phyloP scores from a whole-genome alignment of 23 tunicate genomes.

The Ciona savignyi region DNA sequence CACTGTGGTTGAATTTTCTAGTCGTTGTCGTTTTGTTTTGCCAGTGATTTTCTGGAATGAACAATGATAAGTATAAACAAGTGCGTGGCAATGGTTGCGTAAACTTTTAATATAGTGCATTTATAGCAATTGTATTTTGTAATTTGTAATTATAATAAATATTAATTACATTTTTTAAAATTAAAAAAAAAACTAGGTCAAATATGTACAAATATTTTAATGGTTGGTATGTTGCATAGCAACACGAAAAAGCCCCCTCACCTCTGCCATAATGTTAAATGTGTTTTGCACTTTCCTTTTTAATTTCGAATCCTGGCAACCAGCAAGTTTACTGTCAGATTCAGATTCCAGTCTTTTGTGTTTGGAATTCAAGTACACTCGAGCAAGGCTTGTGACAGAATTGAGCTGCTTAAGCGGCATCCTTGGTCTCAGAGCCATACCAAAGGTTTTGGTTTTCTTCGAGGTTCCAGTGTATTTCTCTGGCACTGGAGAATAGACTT shows the following conservation, averaged over 20 bases:
- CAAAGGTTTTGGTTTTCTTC: not conserved
- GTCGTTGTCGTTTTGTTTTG: not conserved
- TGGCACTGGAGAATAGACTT: conserved; percentile 11
- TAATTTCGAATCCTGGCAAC: not conserved
- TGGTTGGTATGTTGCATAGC: not conserved
- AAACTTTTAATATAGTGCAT: too few relatives aligned
- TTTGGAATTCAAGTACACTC: not conserved
- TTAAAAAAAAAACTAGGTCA: too few relatives aligned
- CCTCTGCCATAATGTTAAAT: too few relatives aligned
- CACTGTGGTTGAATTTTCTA: too few relatives aligned
- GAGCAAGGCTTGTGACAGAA: not conserved
- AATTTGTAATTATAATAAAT: too few relatives aligned
- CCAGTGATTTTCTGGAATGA: conserved; percentile 1
- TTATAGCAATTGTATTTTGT: too few relatives aligned
- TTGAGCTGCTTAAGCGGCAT: conserved; percentile 5
- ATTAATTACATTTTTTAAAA: too few relatives aligned
- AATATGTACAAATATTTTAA: too few relatives aligned
- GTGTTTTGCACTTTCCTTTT: not conserved
- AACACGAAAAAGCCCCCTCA: too few relatives aligned
- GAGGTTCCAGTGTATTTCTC: not conserved
- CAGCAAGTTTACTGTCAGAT: too few relatives aligned
- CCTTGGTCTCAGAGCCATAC: not conserved
- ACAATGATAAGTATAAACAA: too few relatives aligned
- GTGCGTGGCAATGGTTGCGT: not conserved
- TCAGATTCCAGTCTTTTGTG: not conserved